Evolutionary conservation across 2,113 vertebrate species (phyloP), one percentile per base, ranked within the genome.

Genomic region (Psittacara wagleri): DNA sequence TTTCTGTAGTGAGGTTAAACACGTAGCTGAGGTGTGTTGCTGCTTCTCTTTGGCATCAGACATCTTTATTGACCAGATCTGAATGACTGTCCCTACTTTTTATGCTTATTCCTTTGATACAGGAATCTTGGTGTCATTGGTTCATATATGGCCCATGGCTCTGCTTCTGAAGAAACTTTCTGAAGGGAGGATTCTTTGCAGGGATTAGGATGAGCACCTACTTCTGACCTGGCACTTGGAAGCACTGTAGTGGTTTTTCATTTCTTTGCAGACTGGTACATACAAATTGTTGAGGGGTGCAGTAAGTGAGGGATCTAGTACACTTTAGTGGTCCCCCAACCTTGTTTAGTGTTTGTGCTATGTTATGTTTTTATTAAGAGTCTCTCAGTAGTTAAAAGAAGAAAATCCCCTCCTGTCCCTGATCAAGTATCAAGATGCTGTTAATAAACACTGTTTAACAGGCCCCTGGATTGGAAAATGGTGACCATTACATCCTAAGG

Each of bases 81-180:
- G 17, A 66, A 19, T 74, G 35, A 25, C 68, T 35, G 9, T 31
- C 61, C 3, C 1, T 55, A 31, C 9, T 7, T 41, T 41, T 31
- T 15, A 19, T 46, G 35, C 62, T 43, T 63, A 10, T 13, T 25
- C 4, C 27, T 61, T 44, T 62, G 57, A 44, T 31, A 15, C 0
- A 0, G 35, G 77, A 28, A 28, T 46, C n/a, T 63, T 57, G 23
- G 5, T 44, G 13, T 57, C 1, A 0, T 54, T 87, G 25, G 15
- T 62, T 43, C 3, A 0, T 48, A 3, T 8, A 2, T 8, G 35
- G 51, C 37, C 41, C 23, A 1, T 16, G 63, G 27, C 41, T 66
- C 3, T 73, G 37, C 43, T 83, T 46, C 43, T 49, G 43, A 23
- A 48, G 72, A 8, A 13, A 2, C 29, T 8, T 39, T 49, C 35